Base-by-base conservation (phyloP, 2,797 vertebrate species). In the Eremophila alpestris region DNA sequence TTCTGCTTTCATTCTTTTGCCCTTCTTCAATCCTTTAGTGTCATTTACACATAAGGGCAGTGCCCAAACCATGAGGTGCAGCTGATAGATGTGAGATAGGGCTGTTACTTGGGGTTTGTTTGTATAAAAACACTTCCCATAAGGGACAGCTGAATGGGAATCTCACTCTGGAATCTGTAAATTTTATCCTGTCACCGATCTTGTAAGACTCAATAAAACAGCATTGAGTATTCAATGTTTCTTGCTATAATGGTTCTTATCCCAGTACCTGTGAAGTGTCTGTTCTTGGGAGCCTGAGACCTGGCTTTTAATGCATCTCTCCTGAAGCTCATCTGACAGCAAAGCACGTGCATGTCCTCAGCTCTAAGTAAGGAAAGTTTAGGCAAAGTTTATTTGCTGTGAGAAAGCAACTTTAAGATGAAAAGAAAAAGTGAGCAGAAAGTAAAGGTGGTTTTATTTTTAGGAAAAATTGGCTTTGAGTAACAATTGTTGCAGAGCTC, bases 371-470 rank as follows among this genome's bases (percentile, higher is more conserved):
- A 78, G 51, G 36, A 67, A 96, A 81, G 27, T 78, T 90, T 68
- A 78, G 48, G 40, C 34, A 73, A 48, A 88, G 54, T 51, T 83
- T 69, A 75, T 45, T 65, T 59, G 21, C 51, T 73, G 38, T 48
- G 48, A 82, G 24, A 76, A 86, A 73, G 10, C 32, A 85, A 56
- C 38, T 74, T 76, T 32, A 59, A 58, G 71, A 87, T n/a, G 9
- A 75, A 93, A 87, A 78, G 64, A 69, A 87, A 94, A 90, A 80
- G 32, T 24, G 20, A 83, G 21, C 24, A 68, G 55, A 78, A 95
- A 80, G 19, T 36, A 93, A 94, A 83, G 48, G 62, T 7, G 11
- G 23, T 83, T 73, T 89, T 75, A 51, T 81, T 93, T 92, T 89
- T 55, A 81, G 36, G 45, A 81, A 71, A 85, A 40, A 85, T 54